Evolutionary conservation across 2,113 vertebrate genomes (phyloP).

Genomic region (Sminthopsis crassicaudata): DNA sequence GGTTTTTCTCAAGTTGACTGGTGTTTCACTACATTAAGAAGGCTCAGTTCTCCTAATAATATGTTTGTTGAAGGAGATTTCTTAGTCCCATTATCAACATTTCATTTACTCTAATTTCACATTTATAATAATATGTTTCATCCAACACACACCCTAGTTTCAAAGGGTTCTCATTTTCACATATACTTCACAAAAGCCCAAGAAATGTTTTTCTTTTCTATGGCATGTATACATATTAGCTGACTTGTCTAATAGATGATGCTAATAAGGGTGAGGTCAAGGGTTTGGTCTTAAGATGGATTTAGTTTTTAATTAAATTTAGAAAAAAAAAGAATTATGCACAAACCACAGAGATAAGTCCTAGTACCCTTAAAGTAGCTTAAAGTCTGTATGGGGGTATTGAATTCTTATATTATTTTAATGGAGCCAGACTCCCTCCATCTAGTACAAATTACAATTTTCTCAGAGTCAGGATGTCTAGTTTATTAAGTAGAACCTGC

Average conservation of each 20-base stretch:
- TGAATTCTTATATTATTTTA: not conserved
- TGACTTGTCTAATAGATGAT: not conserved
- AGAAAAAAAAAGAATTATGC: not conserved
- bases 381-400: not conserved
- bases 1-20: slow-evolving; percentile 60
- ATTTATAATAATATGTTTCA: not conserved
- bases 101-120: not conserved
- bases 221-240: not conserved
- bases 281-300: not conserved
- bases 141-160: not conserved
- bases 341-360: not conserved
- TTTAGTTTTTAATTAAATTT: not conserved
- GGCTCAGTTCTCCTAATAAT: not conserved
- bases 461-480: not conserved
- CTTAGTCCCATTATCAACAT: not conserved
- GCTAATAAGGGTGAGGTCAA: not conserved
- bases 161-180: not conserved
- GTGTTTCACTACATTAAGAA: not conserved
- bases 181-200: not conserved
- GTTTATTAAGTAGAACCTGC: not conserved
- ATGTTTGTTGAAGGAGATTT: not conserved
- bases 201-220: not conserved
- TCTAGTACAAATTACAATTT: not conserved
- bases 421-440: not conserved
- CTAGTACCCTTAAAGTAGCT: not conserved